A percentile compares a stretch with the other conserved stretches of the same genome.
These are phyloP conservation scores for Blastobasis adustella DNA, from an alignment of 2,888 invertebrate species.

Conservation along the genomic window DNA sequence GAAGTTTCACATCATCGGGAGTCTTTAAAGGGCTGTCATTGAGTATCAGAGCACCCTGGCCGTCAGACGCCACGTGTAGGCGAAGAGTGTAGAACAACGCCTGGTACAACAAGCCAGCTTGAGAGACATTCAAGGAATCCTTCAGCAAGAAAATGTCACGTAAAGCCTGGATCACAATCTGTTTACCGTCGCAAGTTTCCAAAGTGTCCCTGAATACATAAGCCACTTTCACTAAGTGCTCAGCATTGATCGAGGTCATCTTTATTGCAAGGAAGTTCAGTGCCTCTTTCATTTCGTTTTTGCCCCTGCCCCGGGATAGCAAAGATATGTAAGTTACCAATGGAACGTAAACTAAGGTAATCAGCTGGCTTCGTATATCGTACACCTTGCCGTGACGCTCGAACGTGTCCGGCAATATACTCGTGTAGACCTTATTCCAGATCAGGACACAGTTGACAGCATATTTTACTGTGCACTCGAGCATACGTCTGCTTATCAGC, in stretches of 20 bases:
- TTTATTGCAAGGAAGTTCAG: conserved; percentile 18
- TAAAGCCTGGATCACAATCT: conserved; percentile 18
- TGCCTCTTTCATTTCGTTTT: conserved; percentile 8
- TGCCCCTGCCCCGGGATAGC: neutral
- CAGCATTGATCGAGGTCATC: conserved; percentile 18
- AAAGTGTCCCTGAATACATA: conserved; percentile 19
- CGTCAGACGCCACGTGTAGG: conserved; percentile 24
- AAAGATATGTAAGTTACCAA: conserved; percentile 15
- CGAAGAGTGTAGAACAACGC: conserved; percentile 28
- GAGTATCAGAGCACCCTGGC: conserved; percentile 19
- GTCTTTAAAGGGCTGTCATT: conserved; percentile 19
- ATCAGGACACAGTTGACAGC: conserved; percentile 23
- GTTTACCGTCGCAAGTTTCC: conserved; percentile 14
- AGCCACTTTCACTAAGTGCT: conserved; percentile 23
- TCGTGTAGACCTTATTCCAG: conserved; percentile 23
- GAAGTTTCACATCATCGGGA: conserved; percentile 23
- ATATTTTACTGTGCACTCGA: conserved; percentile 21
- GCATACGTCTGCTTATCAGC: conserved; percentile 22
- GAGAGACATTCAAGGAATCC: conserved; percentile 22
- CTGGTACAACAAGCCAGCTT: conserved; percentile 31
- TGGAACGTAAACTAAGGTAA: conserved; percentile 24
- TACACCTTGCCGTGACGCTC: conserved; percentile 27
- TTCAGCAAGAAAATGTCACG: conserved; percentile 26
- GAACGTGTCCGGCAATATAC: conserved; percentile 19
- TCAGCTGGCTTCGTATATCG: conserved; percentile 27